Percentiles rank a stretch among this genome's conserved stretches.
Evolutionary conservation across 2,113 vertebrate genomes (phyloP).

Genomic region (Melanostigma gelatinosum): DNA sequence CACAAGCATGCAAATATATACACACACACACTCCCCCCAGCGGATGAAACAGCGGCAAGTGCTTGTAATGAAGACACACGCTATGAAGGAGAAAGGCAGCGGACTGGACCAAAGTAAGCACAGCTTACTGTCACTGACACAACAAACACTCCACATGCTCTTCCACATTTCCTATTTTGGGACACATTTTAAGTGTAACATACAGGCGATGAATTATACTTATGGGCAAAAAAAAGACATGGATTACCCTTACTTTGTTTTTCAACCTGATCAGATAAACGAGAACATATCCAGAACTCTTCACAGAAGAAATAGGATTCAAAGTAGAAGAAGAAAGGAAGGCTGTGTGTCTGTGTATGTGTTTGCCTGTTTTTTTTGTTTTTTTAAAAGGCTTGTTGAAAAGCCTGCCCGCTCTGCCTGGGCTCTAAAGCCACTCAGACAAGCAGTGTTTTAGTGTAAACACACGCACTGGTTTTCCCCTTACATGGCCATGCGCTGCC

Average conservation of each 20-base stretch:
- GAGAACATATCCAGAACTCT: slow-evolving; percentile 2
- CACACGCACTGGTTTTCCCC: slow-evolving; percentile 81
- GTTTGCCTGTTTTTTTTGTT: slow-evolving; percentile 42
- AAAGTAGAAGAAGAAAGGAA: slow-evolving; percentile 19
- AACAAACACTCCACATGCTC: slow-evolving; percentile 43
- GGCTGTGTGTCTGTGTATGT: slow-evolving; percentile 27
- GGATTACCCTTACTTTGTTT: neutral
- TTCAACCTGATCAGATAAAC: slow-evolving; percentile 29
- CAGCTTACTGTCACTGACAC: slow-evolving; percentile 39
- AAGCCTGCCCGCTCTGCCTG: slow-evolving; percentile 74
- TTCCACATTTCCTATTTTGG: slow-evolving; percentile 11
- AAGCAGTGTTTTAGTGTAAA: slow-evolving; percentile 83
- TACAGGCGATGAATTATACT: slow-evolving; percentile 15
- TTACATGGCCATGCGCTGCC: slow-evolving; percentile 82
- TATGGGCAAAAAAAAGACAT: neutral
- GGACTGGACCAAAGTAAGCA: slow-evolving; percentile 37
- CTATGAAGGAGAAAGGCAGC: slow-evolving; percentile 34
- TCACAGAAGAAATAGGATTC: slow-evolving; percentile 9
- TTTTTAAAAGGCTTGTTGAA: slow-evolving; percentile 70
- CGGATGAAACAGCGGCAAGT: slow-evolving; percentile 58
- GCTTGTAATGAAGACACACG: slow-evolving; percentile 68
- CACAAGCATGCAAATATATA: slow-evolving; percentile 19
- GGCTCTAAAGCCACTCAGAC: slow-evolving; percentile 74
- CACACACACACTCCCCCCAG: slow-evolving; percentile 20
- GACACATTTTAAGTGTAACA: neutral